Evolutionary conservation across 2,797 vertebrate species (phyloP), one percentile per base, ranked within the genome.

Genomic region (Syngnathus rostellatus): DNA sequence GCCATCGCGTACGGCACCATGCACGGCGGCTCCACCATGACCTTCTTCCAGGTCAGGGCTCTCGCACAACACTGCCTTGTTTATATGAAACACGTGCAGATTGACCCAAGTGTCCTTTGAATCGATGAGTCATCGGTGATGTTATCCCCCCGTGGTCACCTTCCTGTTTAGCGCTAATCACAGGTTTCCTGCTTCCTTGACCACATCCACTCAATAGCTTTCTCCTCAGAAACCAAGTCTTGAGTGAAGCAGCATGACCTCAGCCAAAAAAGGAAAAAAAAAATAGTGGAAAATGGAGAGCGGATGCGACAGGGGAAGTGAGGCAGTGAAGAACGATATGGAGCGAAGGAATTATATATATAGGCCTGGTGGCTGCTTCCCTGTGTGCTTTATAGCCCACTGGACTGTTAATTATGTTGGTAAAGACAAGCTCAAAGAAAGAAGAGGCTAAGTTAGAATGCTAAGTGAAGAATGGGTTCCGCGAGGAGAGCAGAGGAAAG

Each of bases 21-120:
- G 88, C 96, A 99, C 0, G 95, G 95, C 1, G 97, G 97, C 68
- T 98, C 96, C 87, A 99, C 94, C 70, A 99, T 98, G 97, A 99
- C 96, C 72, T 99, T 98, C 86, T 98, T 99, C 83, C 94, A 97
- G 93, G 97, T 98, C 77, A 81, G 83, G 71, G 63, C 62, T 71
- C 40, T 57, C 62, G 43, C 65, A 54, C 57, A 51, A 53, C 14
- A 21, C 66, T 78, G 21, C 68, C 41, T 61, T 73, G 48, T 77
- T 73, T 66, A 55, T 40, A 58, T 5, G 39, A 58, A 65, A 66
- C 46, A 45, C 17, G 23, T 31, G 61, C 53, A 21, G 14, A 10
- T 37, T 64, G 45, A 69, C 55, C 43, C 73, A 31, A 54, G 57
- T 63, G 65, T 62, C 63, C 54, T 57, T 57, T 62, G 69, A 72